phyloP scores from a whole-genome alignment of 1,140 invertebrate species.

The Diabrotica virgifera region DNA sequence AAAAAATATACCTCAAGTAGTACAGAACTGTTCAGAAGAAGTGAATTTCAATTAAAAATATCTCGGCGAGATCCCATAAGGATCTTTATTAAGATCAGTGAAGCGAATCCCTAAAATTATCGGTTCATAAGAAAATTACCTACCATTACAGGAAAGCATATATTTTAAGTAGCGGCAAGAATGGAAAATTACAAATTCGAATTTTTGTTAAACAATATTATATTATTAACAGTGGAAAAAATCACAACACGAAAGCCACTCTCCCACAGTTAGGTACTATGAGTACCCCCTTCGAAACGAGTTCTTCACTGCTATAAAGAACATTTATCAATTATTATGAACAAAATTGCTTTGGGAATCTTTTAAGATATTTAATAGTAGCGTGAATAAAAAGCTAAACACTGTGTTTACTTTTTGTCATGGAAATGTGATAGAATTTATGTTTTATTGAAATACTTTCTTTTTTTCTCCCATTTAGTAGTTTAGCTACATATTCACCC shows the following conservation, averaged over 20 bases:
- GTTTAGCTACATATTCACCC: too few species aligned
- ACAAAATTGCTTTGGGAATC: constrained; percentile 17
- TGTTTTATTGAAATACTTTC: not conserved
- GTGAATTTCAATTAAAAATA: too few species aligned
- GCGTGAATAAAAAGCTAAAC: not conserved
- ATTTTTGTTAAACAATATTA: constrained; percentile 15
- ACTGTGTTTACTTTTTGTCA: constrained; percentile 1
- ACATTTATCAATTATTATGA: constrained; percentile 12
- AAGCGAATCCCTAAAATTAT: too few species aligned
- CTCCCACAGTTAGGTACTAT: constrained; percentile 12
- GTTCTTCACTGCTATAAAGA: constrained; percentile 14
- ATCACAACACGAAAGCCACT: constrained; percentile 12
- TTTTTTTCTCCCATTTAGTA: too few species aligned
- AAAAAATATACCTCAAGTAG: too few species aligned
- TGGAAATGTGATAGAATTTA: constrained; percentile 5
- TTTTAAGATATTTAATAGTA: constrained; percentile 10
- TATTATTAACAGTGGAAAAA: constrained; percentile 16
- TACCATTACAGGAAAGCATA: not conserved
- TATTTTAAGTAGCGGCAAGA: not conserved
- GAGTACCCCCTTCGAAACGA: constrained; percentile 6
- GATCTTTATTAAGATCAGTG: too few species aligned
- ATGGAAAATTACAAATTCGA: constrained; percentile 5
- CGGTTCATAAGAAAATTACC: not conserved
- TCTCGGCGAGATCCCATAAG: too few species aligned
- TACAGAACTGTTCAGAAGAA: too few species aligned